These are phyloP conservation scores for Leptonema lineaticorne DNA, from an alignment of 1,140 invertebrate species.

Conservation along the genomic window DNA sequence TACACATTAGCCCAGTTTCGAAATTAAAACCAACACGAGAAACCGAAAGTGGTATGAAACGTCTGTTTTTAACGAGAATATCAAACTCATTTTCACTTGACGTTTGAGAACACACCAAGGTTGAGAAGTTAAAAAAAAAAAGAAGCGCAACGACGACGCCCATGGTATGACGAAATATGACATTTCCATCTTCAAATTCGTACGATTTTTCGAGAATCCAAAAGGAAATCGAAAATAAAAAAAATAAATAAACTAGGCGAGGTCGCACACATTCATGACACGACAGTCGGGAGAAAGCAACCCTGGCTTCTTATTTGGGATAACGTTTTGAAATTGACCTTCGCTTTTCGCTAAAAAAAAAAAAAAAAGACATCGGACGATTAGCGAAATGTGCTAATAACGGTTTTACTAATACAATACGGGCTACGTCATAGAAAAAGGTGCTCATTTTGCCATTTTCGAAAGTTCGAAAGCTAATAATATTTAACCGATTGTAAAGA, in stretches of 20 bases:
- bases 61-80: not conserved
- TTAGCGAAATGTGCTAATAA: too few relatives aligned
- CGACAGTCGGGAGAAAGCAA: not conserved
- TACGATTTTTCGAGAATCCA: not conserved
- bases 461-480: not conserved
- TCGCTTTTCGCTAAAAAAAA: not conserved
- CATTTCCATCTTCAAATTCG: not conserved
- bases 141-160: too few relatives aligned
- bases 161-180: not conserved
- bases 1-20: not conserved
- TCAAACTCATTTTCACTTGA: not conserved
- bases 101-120: not conserved
- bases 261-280: not conserved
- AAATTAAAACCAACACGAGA: too few relatives aligned
- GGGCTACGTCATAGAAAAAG: too few relatives aligned
- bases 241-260: not conserved
- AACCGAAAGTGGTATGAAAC: too few relatives aligned
- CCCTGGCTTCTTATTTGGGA: not conserved
- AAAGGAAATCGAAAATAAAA: not conserved
- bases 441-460: not conserved
- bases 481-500: not conserved
- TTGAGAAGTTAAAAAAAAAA: not conserved
- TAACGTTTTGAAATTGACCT: slow-evolving; percentile 4
- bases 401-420: too few relatives aligned
- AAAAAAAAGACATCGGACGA: not conserved